phyloP scores from a whole-genome alignment of 2,797 vertebrate genomes.

The Protonibea diacanthus region DNA sequence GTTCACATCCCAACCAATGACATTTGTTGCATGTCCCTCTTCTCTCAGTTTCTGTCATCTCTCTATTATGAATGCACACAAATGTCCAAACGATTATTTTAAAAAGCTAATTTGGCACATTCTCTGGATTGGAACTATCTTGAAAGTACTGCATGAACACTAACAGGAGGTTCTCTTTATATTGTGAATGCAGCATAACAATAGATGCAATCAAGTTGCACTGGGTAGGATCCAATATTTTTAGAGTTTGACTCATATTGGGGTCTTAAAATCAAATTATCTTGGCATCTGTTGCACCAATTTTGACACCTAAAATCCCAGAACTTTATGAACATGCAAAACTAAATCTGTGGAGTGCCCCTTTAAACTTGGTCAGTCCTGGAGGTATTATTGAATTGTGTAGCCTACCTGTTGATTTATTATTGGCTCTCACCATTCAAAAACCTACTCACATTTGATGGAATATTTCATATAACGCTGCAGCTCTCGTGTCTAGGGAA shows the following conservation, averaged over 20 bases:
- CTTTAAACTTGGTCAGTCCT: background rate
- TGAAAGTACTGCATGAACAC: background rate
- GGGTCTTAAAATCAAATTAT: background rate
- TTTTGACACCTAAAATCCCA: background rate
- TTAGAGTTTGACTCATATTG: rapidly evolving
- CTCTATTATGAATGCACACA: background rate
- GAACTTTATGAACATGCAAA: no score
- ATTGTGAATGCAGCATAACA: rapidly evolving
- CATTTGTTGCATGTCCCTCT: background rate
- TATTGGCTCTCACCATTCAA: background rate
- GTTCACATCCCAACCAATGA: background rate
- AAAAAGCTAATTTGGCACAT: background rate
- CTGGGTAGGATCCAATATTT: background rate
- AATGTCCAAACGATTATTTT: background rate
- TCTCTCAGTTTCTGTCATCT: background rate
- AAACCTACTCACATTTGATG: background rate
- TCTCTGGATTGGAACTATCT: background rate
- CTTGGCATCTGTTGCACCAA: background rate
- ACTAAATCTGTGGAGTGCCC: background rate
- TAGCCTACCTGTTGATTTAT: background rate
- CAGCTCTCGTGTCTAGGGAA: constrained; percentile 4
- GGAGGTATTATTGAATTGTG: no score
- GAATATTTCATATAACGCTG: background rate
- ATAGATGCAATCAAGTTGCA: background rate
- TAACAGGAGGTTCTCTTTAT: background rate